phyloP scores from a whole-genome alignment of 2,888 invertebrate species.

The Drosophila melanocephala region DNA sequence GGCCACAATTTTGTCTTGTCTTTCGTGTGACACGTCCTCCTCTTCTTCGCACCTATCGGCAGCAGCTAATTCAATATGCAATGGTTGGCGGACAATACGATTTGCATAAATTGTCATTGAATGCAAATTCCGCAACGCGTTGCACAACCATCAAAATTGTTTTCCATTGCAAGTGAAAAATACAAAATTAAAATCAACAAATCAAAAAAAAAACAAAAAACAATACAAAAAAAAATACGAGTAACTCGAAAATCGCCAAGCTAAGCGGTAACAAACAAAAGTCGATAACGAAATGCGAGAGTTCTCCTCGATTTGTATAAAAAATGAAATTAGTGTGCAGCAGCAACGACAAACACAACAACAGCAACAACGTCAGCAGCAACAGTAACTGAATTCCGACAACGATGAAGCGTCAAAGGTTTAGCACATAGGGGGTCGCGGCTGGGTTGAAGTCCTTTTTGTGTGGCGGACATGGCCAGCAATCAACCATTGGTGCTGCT shows the following conservation, averaged over 20 bases:
- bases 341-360: slow-evolving; percentile 1
- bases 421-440: slow-evolving; percentile 21
- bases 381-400: slow-evolving; percentile 68
- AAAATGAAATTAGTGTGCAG: slow-evolving; percentile 75
- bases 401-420: slow-evolving; percentile 65
- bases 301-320: slow-evolving; percentile 68
- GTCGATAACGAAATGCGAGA: slow-evolving; percentile 77
- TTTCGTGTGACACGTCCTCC: slow-evolving; percentile 11
- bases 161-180: slow-evolving; percentile 49
- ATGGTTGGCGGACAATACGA: slow-evolving; percentile 64
- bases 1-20: slow-evolving; percentile 68
- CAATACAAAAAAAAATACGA: slow-evolving; percentile 24
- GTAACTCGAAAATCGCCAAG: slow-evolving; percentile 64
- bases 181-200: slow-evolving; percentile 9
- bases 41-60: background rate
- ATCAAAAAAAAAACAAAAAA: slow-evolving; percentile 5
- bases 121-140: slow-evolving; percentile 76
- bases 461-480: slow-evolving; percentile 43
- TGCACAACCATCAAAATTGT: slow-evolving; percentile 64
- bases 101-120: slow-evolving; percentile 84
- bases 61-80: slow-evolving; percentile 56
- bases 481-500: slow-evolving; percentile 63
- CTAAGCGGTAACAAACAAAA: slow-evolving; percentile 79
- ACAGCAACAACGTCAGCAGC: slow-evolving; percentile 28
- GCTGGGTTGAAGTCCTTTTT: slow-evolving; percentile 20